These are phyloP conservation scores for Deroptyus accipitrinus DNA, from an alignment of 2,113 vertebrate genomes.

Conservation along the genomic window DNA sequence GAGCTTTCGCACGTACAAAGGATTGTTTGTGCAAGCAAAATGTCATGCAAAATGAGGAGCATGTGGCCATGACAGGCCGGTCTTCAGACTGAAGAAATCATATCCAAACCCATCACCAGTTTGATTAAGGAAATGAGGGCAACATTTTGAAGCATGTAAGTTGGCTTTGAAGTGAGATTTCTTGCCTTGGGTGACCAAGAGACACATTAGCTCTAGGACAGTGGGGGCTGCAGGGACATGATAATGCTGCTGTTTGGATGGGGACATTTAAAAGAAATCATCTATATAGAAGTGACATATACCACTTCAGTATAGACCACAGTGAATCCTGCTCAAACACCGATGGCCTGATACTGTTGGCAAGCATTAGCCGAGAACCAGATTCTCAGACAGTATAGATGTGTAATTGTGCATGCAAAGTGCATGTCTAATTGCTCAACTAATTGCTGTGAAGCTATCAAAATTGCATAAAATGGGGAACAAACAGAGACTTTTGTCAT, in stretches of 20 bases:
- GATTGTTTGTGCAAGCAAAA: conserved; percentile 41
- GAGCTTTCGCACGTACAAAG: conserved; percentile 41
- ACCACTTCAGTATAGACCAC: not conserved
- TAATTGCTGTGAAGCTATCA: not conserved
- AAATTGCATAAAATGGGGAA: not conserved
- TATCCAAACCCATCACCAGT: not conserved
- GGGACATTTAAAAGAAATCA: not conserved
- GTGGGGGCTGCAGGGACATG: not conserved
- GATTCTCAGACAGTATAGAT: not conserved
- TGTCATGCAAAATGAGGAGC: conserved; percentile 41
- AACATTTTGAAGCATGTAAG: not conserved
- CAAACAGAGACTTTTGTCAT: not conserved
- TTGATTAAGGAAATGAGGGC: conserved; percentile 9
- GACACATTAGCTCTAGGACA: not conserved
- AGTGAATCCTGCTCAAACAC: not conserved
- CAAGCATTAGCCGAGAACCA: not conserved
- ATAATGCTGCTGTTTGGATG: not conserved
- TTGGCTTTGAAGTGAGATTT: not conserved
- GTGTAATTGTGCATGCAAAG: not conserved
- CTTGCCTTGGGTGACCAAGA: not conserved
- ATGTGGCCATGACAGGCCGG: conserved; percentile 12
- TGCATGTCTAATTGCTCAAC: not conserved
- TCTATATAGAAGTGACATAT: not conserved
- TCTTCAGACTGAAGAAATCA: conserved; percentile 12
- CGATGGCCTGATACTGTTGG: not conserved